Evolutionary conservation across 2,888 invertebrate genomes (phyloP).

Genomic region (Melanophora roralis): DNA sequence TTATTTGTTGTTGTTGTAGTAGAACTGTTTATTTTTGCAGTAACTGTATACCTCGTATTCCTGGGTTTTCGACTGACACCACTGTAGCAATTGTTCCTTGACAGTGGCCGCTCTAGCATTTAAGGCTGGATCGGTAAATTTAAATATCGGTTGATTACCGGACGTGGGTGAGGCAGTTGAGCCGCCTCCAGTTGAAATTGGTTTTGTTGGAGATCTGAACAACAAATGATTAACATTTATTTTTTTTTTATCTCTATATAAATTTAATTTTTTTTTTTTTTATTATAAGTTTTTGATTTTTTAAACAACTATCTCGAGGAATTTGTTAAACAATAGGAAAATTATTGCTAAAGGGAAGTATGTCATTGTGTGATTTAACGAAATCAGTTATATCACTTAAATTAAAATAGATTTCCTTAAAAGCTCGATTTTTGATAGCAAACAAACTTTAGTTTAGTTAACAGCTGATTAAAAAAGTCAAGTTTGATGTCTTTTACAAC

Average conservation of each 20-base stretch:
- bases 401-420: too few relatives aligned
- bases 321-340: slow-evolving; percentile 46
- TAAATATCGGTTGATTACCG: slow-evolving; percentile 86
- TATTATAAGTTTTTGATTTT: slow-evolving; percentile 6
- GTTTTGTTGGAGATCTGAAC: slow-evolving; percentile 86
- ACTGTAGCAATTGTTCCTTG: slow-evolving; percentile 96
- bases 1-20: not conserved
- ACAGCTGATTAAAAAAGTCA: too few relatives aligned
- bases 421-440: too few relatives aligned
- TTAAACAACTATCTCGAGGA: slow-evolving; percentile 14
- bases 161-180: slow-evolving; percentile 68
- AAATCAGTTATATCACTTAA: too few relatives aligned
- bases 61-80: slow-evolving; percentile 98
- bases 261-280: slow-evolving; percentile 11
- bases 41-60: slow-evolving; percentile 91
- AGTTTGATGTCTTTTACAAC: too few relatives aligned
- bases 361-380: too few relatives aligned
- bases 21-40: slow-evolving; percentile 37
- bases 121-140: slow-evolving; percentile 94
- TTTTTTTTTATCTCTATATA: slow-evolving; percentile 19
- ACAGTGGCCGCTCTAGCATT: slow-evolving; percentile 94
- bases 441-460: too few relatives aligned
- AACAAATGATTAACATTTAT: slow-evolving; percentile 64
- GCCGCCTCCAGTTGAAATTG: slow-evolving; percentile 81
- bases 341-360: not conserved